phyloP scores from a whole-genome alignment of 2,888 invertebrate genomes.

The Synergus gifuensis region DNA sequence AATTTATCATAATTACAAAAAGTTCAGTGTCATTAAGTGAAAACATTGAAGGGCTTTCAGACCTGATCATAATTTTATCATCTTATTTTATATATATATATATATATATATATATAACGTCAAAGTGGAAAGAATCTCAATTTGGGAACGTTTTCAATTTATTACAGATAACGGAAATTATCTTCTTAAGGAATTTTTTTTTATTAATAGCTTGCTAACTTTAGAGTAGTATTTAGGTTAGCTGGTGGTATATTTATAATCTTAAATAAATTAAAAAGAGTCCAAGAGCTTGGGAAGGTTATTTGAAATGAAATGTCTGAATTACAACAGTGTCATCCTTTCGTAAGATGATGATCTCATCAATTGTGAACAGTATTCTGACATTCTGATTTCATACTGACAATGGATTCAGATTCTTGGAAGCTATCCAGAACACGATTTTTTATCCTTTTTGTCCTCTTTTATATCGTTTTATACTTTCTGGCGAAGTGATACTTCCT shows the following conservation, averaged over 20 bases:
- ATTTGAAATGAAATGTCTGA: not conserved
- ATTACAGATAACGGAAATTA: too few species aligned
- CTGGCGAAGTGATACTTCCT: conserved; percentile 10
- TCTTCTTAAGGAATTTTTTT: too few species aligned
- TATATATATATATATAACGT: too few species aligned
- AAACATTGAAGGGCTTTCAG: not conserved
- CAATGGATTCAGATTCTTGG: not conserved
- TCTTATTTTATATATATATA: too few species aligned
- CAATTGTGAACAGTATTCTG: not conserved
- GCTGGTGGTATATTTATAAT: not conserved
- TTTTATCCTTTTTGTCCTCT: conserved; percentile 19
- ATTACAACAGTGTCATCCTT: not conserved
- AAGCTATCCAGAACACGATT: not conserved
- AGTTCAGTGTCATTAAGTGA: too few species aligned
- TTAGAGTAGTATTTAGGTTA: not conserved
- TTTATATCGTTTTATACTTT: not conserved
- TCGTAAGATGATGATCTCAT: conserved; percentile 7
- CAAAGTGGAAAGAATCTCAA: not conserved
- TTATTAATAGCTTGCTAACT: not conserved
- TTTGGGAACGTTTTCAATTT: too few species aligned
- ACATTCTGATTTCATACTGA: not conserved
- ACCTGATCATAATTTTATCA: not conserved
- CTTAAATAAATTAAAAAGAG: not conserved
- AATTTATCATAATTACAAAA: too few species aligned
- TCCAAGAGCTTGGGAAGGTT: not conserved